Base-by-base conservation (phyloP, 35 echinoderm and acorn worm species). In the Apostichopus japonicus region DNA sequence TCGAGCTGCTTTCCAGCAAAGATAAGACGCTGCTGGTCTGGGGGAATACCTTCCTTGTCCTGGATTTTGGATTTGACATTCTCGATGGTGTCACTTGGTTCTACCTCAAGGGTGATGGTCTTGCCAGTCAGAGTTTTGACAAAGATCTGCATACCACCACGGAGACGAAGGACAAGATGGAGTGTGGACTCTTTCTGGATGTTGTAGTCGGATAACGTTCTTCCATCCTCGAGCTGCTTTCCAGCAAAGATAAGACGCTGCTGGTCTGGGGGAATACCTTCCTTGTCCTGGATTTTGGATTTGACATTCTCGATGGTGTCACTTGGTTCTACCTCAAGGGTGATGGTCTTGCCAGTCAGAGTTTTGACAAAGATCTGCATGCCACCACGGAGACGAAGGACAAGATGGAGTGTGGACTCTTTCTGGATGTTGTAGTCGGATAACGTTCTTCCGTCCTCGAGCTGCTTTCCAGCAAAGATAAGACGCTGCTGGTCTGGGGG, bases 1-100 rank as follows among this genome's bases (percentile, higher is more conserved):
- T 98, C 97, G 55, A 98, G 95, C 81, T 98, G 97, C 79, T 98
- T 98, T 58, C 97, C 97, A n/a, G 97, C 97, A 83, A 98, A 98
- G 91, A 98, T 98, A 72, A 98, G 87, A 56, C 97, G 79, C 95
- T 98, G 97, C 93, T 98, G 97, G 84, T 98, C 94, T 86, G 97
- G 95, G 25, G 97, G 97, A 72, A 98, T 98, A 78, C 97, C 96
- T 86, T 94, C 93, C 75, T 94, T 90, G 65, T 94, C 93, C 51
- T 94, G 87, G 79, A 94, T 94, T 63, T 94, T 94, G 62, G 93
- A 80, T 94, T 94, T 94, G n/a, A 94, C 93, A 90, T 94, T 94
- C 55, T 91, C 93, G 57, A 94, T 94, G 27, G 88, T 94, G 52
- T 91, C 93, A 86, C 93, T 94, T 78, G 87, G 93, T 78, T 94